Conservation (phyloP, 2,113 vertebrate species). For the Gallinago jamesoni region DNA sequence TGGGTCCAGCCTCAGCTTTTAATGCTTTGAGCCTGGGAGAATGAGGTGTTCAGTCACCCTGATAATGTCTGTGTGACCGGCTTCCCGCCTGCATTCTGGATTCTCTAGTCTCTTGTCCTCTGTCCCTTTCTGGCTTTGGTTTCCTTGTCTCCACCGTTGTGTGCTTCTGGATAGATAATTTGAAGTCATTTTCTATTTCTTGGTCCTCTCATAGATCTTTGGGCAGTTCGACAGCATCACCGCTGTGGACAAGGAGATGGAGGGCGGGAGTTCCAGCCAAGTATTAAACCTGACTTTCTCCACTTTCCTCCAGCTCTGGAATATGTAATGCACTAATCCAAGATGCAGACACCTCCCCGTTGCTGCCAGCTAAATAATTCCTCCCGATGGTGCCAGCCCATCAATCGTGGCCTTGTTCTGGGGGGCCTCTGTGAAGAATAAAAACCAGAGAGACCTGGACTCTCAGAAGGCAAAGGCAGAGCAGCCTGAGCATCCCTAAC, state of each 20-base stretch:
- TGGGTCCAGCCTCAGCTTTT: neutral
- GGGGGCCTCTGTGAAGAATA: neutral
- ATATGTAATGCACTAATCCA: neutral
- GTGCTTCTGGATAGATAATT: neutral
- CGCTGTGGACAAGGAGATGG: neutral
- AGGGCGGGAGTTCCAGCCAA: neutral
- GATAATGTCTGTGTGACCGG: neutral
- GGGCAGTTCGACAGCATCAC: neutral
- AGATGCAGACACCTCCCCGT: neutral
- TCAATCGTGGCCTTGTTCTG: neutral
- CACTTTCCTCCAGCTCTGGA: neutral
- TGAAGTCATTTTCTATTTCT: neutral
- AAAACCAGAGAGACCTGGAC: neutral
- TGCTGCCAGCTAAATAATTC: constrained; percentile 1
- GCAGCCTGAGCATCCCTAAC: neutral
- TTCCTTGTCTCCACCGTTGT: neutral
- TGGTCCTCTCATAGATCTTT: neutral
- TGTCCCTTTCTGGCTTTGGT: neutral
- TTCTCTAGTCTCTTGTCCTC: neutral
- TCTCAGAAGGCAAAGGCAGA: neutral
- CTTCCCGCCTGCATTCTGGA: neutral
- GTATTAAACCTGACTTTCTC: neutral
- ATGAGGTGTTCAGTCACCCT: neutral
- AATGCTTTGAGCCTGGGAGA: neutral
- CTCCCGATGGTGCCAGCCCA: neutral